Evolutionary conservation across 2,797 vertebrate genomes (phyloP), one percentile per base, ranked within the genome.

Genomic region (Arctocebus calabarensis): DNA sequence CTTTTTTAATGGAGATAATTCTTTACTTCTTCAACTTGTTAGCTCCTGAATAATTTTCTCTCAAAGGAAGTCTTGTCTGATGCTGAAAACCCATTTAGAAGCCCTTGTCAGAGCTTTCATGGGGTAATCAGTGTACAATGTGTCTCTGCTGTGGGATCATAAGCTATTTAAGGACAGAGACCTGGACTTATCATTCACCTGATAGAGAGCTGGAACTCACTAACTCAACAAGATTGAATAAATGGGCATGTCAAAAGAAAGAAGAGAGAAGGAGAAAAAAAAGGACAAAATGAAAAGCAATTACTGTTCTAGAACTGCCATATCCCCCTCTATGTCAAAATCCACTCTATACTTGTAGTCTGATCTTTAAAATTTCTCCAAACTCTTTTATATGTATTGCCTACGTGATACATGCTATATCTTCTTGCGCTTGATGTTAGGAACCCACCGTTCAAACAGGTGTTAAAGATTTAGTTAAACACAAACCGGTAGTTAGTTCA

Each of bases 141-240:
- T 62, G 25, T 59, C 55, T 70, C 55, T 61, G 34, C 4, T 16
- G 25, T 9, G 32, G 17, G 32, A 10, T 75, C 23, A 34, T 25
- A 84, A 7, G 8, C 25, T 74, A 75, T n/a, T 77, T 45, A 91
- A 92, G 75, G n/a, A 48, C n/a, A 68, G 14, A 78, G 27, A 43
- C 34, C 57, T 77, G 6, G 2, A 93, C 14, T 84, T 79, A 55
- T 34, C 59, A 77, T 14, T 43, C 13, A 43, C 8, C 6, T 61
- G 61, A 84, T 40, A 20, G 1, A 29, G 17, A 92, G 74, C 20
- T 74, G 25, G 48, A 48, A 45, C 85, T 92, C 40, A 84, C 34
- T 48, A 45, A 74, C 32, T 96, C 22, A 85, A 85, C 52, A 23
- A 85, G 70, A 12, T 34, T 87, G 29, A 93, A 66, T 52, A 66